phyloP scores from a whole-genome alignment of 2,113 vertebrate genomes.

The Camelus dromedarius region DNA sequence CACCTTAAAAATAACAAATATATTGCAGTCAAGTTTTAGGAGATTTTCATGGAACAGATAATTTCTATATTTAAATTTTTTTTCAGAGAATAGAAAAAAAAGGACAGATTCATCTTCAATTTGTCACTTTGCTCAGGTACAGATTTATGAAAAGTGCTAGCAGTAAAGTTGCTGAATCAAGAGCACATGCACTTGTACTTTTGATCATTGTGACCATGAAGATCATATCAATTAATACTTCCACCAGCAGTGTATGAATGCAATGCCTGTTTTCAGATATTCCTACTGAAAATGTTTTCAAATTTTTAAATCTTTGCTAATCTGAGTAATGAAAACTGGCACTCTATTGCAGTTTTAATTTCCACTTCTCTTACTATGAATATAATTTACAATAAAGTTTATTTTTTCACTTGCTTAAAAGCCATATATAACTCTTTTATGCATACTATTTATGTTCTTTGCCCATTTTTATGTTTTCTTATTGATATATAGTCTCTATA shows the following conservation, averaged over 20 bases:
- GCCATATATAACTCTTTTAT: not conserved
- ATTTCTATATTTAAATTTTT: not conserved
- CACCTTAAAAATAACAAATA: not conserved
- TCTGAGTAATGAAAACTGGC: not conserved
- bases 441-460: not conserved
- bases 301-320: not conserved
- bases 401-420: not conserved
- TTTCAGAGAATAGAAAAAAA: not conserved
- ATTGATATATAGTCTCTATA: not conserved
- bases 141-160: not conserved
- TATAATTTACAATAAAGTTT: not conserved
- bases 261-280: not conserved
- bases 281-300: not conserved
- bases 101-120: not conserved
- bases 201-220: not conserved
- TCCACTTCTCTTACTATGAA: not conserved
- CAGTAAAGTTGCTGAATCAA: not conserved
- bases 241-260: not conserved
- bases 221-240: not conserved
- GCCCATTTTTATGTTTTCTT: not conserved
- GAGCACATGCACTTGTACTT: not conserved
- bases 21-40: not conserved
- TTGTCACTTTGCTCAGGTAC: not conserved
- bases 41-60: not conserved
- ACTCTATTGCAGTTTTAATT: not conserved